phyloP scores from a whole-genome alignment of 2,797 vertebrate species.

The Ateles fusciceps region DNA sequence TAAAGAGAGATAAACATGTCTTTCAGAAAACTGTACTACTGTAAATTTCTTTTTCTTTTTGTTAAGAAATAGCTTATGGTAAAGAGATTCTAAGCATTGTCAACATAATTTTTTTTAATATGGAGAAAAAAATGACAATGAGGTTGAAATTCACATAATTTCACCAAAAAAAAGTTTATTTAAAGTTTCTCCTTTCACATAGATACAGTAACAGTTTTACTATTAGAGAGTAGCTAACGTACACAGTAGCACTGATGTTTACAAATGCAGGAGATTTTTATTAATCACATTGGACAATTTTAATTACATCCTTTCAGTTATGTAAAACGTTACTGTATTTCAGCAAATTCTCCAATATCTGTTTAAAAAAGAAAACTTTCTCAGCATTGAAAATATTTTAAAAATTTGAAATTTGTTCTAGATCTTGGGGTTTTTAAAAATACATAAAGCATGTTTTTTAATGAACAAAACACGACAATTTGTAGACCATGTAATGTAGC shows the following conservation, averaged over 20 bases:
- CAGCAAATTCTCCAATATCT: background rate
- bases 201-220: background rate
- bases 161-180: background rate
- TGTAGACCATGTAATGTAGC: background rate
- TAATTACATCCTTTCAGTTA: conserved; percentile 14
- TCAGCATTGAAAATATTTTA: background rate
- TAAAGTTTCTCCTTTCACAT: conserved; percentile 24
- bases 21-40: conserved; percentile 58
- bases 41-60: conserved; percentile 15
- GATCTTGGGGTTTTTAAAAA: background rate
- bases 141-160: conserved; percentile 26
- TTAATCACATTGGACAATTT: conserved; percentile 1
- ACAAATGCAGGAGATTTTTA: conserved; percentile 16
- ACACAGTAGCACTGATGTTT: background rate
- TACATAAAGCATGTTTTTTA: background rate
- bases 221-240: background rate
- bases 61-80: background rate
- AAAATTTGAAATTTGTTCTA: background rate
- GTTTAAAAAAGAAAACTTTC: background rate
- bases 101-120: background rate
- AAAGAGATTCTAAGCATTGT: background rate
- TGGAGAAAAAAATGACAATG: background rate
- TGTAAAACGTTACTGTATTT: background rate
- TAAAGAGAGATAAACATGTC: conserved; percentile 50
- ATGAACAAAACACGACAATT: background rate